phyloP scores from a whole-genome alignment of 2,797 vertebrate genomes.

The Enteromius radiatus region DNA sequence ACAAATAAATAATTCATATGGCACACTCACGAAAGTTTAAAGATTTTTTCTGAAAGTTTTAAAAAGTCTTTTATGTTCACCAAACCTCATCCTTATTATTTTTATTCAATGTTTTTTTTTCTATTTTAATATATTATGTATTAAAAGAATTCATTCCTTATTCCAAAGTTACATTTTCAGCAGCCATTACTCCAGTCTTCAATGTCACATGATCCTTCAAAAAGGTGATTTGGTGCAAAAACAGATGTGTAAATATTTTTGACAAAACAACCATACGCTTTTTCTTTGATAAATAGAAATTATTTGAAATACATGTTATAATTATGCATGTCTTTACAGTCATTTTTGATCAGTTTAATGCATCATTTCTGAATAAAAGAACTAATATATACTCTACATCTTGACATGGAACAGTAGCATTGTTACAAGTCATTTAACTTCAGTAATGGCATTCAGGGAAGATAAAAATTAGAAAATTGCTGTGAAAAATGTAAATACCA shows the following conservation, averaged over 20 bases:
- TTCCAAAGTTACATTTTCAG: neutral
- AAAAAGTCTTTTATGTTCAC: neutral
- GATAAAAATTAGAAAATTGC: neutral
- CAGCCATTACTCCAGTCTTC: neutral
- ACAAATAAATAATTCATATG: neutral
- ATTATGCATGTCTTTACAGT: neutral
- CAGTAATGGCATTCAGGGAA: neutral
- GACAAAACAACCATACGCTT: neutral
- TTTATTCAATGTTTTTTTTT: neutral
- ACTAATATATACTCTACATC: neutral
- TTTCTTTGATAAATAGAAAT: neutral
- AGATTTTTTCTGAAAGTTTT: neutral
- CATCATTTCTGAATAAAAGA: neutral
- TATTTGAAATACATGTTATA: neutral
- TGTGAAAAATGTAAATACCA: neutral
- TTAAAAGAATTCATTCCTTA: neutral
- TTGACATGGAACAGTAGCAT: neutral
- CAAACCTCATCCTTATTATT: neutral
- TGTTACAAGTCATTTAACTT: neutral
- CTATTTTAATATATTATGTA: neutral
- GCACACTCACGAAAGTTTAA: neutral
- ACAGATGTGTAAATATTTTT: neutral
- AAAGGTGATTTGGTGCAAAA: neutral
- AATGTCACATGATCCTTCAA: neutral
- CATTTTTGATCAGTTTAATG: neutral